Evolutionary conservation across 2,888 invertebrate species (phyloP).

Genomic region (Villa cingulata): DNA sequence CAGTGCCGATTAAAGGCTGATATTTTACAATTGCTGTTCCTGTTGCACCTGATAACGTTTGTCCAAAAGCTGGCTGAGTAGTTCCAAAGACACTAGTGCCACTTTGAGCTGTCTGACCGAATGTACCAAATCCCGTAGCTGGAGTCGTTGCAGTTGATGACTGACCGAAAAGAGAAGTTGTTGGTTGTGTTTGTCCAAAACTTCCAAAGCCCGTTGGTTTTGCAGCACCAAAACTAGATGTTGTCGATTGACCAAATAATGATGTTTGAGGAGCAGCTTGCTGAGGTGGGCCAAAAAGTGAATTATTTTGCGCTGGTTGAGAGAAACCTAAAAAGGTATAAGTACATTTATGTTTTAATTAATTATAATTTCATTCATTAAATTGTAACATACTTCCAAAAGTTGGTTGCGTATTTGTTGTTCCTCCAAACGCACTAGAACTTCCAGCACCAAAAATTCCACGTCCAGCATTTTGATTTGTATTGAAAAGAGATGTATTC

Average conservation of each 20-base stretch:
- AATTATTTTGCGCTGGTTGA: conserved; percentile 39
- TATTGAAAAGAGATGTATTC: conserved; percentile 43
- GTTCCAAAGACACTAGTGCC: conserved; percentile 42
- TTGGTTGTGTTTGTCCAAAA: conserved; percentile 33
- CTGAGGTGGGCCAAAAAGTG: conserved; percentile 44
- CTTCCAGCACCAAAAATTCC: conserved; percentile 51
- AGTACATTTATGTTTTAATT: background rate
- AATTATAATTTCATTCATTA: too few species aligned
- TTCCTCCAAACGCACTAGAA: conserved; percentile 50
- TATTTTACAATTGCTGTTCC: conserved; percentile 74
- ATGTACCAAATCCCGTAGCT: conserved; percentile 42
- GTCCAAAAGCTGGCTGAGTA: conserved; percentile 27
- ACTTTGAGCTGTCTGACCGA: conserved; percentile 46
- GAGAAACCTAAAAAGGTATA: conserved; percentile 25
- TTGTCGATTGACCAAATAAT: conserved; percentile 50
- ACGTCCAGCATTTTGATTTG: conserved; percentile 36
- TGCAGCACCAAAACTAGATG: conserved; percentile 46
- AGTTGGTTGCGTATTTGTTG: conserved; percentile 35
- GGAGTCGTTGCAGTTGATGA: conserved; percentile 33
- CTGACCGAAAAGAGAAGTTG: conserved; percentile 41
- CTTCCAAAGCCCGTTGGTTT: conserved; percentile 33
- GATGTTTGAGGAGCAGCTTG: conserved; percentile 37
- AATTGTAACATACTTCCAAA: conserved; percentile 29
- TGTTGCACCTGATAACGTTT: conserved; percentile 22
- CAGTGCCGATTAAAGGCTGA: conserved; percentile 72